Base-by-base conservation (phyloP, 1,140 invertebrate species). In the Diuraphis noxia region DNA sequence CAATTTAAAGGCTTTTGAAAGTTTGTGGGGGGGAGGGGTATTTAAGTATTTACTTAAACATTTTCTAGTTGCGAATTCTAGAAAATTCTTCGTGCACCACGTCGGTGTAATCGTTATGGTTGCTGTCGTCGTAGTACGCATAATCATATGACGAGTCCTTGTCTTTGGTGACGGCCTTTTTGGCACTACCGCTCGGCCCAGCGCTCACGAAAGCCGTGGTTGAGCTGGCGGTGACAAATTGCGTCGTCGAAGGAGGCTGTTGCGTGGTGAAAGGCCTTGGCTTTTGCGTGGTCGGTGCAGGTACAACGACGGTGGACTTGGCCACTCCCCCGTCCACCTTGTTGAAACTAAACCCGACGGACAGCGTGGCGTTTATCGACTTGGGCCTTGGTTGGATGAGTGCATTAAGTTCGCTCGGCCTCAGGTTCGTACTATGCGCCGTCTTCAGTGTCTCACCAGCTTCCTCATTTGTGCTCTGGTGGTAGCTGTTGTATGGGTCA, bases 381-480 rank as follows among this genome's bases (percentile, higher is more conserved):
- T 86, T 89, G 19, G 85, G 81, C 49, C 92, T 92, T 25, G 92
- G 92, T 41, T 93, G 92, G 23, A 93, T 91, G n/a, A 86, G 92
- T 3, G 93, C 87, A 79, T 93, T 93, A 17, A 93, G 92, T 77
- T 93, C 93, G 79, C 93, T 93, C 1, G 93, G 92, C 89, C 92
- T 93, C 9, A 93, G 90, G 81, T 93, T 93, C 23, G 92, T 92
- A 79, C 93, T 93, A 3, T 91, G 92, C 8, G 93, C 93, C 13
- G 93, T 93, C 77, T 93, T 93, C 38, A 93, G 63, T 40, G 92
- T 93, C 84, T 93, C 93, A 10, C 92, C 93, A 30, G 92, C 88
- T 38, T 93, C 92, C 13, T 93, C 92, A 38, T 92, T 92, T 0
- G 90, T 38, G 23, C 92, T 49, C 56, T 93, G 91, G 25, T 88